Base-by-base conservation (phyloP, 2,113 vertebrate species). In the Poeciliopsis prolifica region DNA sequence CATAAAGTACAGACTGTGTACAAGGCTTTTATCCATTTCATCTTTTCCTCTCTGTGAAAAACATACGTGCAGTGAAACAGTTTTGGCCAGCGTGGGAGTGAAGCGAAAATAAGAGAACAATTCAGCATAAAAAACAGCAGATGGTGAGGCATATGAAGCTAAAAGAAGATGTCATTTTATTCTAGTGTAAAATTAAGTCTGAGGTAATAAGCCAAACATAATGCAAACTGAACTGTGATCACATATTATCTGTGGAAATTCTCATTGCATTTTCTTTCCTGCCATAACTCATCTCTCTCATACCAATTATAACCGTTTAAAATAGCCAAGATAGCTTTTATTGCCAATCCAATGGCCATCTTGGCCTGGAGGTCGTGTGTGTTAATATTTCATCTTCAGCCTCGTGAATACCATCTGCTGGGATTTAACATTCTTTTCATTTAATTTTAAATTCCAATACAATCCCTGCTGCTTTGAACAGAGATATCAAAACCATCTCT, bases 321-420 rank as follows among this genome's bases (percentile, higher is more conserved):
- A 81, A 87, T 89, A 62, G 78, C 81, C 67, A 51, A 24, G 80
- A 61, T 66, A 63, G 15, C 68, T 85, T 87, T 91, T 79, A 88
- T 83, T 77, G 75, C 77, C 81, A 62, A 78, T 82, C 76, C 77
- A 71, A 89, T 81, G 62, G 77, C 75, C 66, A 65, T 3, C 26
- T 24, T 79, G 89, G 88, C 87, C 85, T 54, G 83, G 74, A 88
- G 87, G 81, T 75, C 86, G 79, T 70, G 51, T 72, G 79, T 40
- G 87, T 91, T 87, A 91, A 92, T 93, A 90, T 89, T 91, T 89
- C 28, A 92, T 89, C 84, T 63, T 40, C 80, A 83, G 85, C 84
- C 73, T 71, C 79, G 79, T 78, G 74, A 66, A 77, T 68, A 75
- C 72, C 77, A 88, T 92, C 86, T 83, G 70, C 75, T 70, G 65